A percentile compares a stretch with the other conserved stretches of the same genome.
These are phyloP conservation scores for Elegia similella DNA, from an alignment of 2,888 invertebrate species.

Conservation along the genomic window DNA sequence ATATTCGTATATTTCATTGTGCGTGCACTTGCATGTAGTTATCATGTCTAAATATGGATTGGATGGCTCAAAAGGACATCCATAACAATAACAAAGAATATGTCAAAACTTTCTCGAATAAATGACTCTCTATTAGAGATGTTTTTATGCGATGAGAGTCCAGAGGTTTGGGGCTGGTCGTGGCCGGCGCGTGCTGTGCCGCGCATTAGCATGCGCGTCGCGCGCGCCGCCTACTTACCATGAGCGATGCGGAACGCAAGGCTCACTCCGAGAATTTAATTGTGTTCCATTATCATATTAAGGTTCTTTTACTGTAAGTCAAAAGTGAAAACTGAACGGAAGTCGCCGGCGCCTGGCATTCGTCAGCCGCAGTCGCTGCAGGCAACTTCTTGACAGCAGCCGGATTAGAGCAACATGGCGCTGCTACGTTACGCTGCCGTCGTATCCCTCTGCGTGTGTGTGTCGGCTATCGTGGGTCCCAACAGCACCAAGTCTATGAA, in stretches of 20 bases:
- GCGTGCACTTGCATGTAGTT: constrained; percentile 4
- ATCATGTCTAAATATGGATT: constrained; percentile 11
- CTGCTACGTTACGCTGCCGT: constrained; percentile 45
- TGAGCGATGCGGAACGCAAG: constrained; percentile 77
- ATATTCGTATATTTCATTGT: neutral
- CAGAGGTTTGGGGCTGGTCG: constrained; percentile 59
- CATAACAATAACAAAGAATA: constrained; percentile 37
- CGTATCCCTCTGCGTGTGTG: constrained; percentile 52
- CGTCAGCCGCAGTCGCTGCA: constrained; percentile 74
- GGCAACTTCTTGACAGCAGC: constrained; percentile 64
- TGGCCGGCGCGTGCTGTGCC: constrained; percentile 49
- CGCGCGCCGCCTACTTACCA: constrained; percentile 69
- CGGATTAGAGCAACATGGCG: constrained; percentile 54
- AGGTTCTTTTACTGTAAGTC: constrained; percentile 80
- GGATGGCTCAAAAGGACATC: neutral
- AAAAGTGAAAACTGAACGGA: constrained; percentile 80
- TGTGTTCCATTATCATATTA: constrained; percentile 81
- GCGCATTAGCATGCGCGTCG: constrained; percentile 66
- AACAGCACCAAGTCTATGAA: constrained; percentile 62
- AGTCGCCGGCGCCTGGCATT: constrained; percentile 66
- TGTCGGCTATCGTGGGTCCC: constrained; percentile 65
- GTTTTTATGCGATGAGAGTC: constrained; percentile 62
- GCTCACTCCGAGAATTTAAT: constrained; percentile 79
- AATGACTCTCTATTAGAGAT: constrained; percentile 64
- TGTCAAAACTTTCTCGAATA: constrained; percentile 64